Conservation (phyloP, 1,140 invertebrate species). For the Hylaeus volcanicus region DNA sequence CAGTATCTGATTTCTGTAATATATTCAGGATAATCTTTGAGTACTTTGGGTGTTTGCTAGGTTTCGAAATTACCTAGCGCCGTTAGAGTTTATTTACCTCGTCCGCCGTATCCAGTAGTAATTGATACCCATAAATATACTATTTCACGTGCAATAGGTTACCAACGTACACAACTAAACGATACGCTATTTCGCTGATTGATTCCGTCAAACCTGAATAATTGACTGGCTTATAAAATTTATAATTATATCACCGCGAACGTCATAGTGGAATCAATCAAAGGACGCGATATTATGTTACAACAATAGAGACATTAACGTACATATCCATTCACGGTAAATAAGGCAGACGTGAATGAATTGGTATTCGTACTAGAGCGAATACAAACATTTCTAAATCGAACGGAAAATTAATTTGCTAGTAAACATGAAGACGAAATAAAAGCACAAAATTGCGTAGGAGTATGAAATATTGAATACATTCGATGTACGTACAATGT, state of each 20-base stretch:
- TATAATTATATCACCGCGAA: neutral
- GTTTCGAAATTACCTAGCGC: too few species aligned
- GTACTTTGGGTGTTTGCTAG: too few species aligned
- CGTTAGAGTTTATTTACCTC: too few species aligned
- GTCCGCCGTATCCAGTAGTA: too few species aligned
- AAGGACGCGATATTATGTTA: neutral
- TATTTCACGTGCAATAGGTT: neutral
- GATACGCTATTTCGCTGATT: neutral
- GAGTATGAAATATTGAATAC: too few species aligned
- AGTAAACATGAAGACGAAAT: too few species aligned
- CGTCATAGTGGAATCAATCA: neutral
- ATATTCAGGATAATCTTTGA: too few species aligned
- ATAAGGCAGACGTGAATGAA: neutral
- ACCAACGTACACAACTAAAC: neutral
- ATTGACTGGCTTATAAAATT: neutral
- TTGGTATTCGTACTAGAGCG: too few species aligned
- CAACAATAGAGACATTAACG: neutral
- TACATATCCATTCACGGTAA: neutral
- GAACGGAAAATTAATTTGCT: neutral
- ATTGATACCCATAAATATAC: neutral
- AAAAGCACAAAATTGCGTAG: too few species aligned
- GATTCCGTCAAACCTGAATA: neutral
- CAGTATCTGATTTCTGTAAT: too few species aligned
- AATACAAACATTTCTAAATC: neutral
- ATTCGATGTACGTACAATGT: too few species aligned